Base-by-base conservation (phyloP, 37 sponge, comb jelly and placozoan species). In the Petrosia ficiformis region DNA sequence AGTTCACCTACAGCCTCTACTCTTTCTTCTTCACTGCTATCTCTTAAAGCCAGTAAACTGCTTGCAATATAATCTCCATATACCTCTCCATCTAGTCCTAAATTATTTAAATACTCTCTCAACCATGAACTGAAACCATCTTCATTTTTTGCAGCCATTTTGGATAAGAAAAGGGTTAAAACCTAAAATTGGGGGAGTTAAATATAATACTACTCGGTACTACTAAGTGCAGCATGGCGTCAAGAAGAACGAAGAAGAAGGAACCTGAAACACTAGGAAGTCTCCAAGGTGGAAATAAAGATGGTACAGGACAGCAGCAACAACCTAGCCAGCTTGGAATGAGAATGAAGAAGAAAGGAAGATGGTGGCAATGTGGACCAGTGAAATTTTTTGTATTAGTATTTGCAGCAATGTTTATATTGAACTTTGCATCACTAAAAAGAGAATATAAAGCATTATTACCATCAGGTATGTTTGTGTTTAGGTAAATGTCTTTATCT, bases 371-470 rank as follows among this genome's bases (percentile, higher is more conserved):
- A 24, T 61, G 63, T 22, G 26, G 25, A 61, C 63, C 63, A 61
- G 63, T 61, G 28, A 61, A 61, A 29, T 61, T 8, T 72, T 34
- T 80, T 31, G 42, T 74, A 36, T 76, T 86, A 21, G 28, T 70
- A 31, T 26, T 86, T 31, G 25, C 69, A 21, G 79, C 78, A 5
- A 79, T 79, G 2, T 44, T 74, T 0, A 32, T 80, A 25, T 76
- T 86, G 36, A 86, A 86, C 77, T 86, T 78, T 44, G 86, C 86
- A 8, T 67, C 80, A 33, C 81, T 86, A 60, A 80, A 74, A 63
- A 73, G 77, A 37, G 86, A 86, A 34, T 40, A 57, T 4, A 60
- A 60, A 21, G 44, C 61, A 34, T 76, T 86, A 1, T 31, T 68
- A 2, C 81, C 86, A 6, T 14, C 67, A 70, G 86, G 86, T 80